Evolutionary conservation across 2,113 vertebrate species (phyloP).

Genomic region (Orthonyx spaldingii): DNA sequence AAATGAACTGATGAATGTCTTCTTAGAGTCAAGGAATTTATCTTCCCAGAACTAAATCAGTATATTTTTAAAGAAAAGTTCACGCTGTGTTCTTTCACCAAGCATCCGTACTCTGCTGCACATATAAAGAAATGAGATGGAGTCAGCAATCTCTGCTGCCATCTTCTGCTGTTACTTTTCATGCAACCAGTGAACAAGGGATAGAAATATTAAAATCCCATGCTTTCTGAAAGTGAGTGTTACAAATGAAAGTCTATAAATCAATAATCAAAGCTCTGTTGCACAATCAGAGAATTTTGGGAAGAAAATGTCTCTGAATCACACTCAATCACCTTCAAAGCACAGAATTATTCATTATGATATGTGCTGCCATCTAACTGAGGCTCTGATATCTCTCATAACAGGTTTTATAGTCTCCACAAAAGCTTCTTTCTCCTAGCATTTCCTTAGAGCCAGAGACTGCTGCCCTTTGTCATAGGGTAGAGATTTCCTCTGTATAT

Average conservation of each 20-base stretch:
- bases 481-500: neutral
- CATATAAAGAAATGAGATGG: neutral
- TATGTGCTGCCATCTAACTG: neutral
- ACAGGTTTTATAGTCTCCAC: neutral
- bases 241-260: neutral
- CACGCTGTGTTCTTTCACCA: neutral
- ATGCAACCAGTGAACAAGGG: neutral
- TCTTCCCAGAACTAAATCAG: conserved; percentile 50
- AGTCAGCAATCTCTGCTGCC: conserved; percentile 73
- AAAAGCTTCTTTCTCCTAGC: neutral
- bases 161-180: conserved; percentile 62
- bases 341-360: neutral
- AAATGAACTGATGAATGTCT: conserved; percentile 51
- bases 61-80: conserved; percentile 48
- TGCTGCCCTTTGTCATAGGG: neutral
- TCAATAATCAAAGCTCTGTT: neutral
- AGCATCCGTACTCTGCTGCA: neutral
- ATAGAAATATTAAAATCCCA: neutral
- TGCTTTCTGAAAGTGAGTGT: neutral
- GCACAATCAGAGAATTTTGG: neutral
- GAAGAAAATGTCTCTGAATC: neutral
- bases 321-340: neutral
- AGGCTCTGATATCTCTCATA: neutral
- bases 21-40: conserved; percentile 44
- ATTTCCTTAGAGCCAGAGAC: neutral